Evolutionary conservation across 2,113 vertebrate species (phyloP).

Genomic region (Mirza zaza): DNA sequence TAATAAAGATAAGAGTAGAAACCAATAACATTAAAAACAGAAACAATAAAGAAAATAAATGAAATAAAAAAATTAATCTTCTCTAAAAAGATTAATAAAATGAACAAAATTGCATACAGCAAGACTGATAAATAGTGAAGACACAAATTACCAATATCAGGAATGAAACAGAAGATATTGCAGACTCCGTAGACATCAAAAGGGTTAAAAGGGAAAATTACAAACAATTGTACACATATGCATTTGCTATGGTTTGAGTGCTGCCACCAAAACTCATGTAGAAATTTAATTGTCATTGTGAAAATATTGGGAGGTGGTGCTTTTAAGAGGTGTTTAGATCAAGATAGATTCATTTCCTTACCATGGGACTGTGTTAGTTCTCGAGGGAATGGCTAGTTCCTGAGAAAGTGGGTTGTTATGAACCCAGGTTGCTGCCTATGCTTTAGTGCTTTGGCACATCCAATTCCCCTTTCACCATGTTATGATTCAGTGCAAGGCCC

Average conservation of each 20-base stretch:
- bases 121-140: background rate
- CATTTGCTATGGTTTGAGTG: background rate
- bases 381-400: background rate
- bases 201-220: background rate
- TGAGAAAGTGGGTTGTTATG: background rate
- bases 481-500: background rate
- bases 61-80: background rate
- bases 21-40: background rate
- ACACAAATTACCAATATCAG: background rate
- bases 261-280: background rate
- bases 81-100: background rate
- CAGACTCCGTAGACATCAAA: background rate
- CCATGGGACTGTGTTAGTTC: background rate
- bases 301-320: background rate
- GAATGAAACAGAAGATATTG: background rate
- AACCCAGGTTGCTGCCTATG: background rate
- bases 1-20: background rate
- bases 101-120: background rate
- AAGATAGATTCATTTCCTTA: background rate
- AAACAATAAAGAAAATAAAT: background rate
- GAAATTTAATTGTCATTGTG: background rate
- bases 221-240: background rate
- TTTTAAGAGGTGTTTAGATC: background rate
- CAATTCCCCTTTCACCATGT: background rate
- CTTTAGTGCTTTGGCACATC: background rate